Evolutionary conservation across 2,888 invertebrate genomes (phyloP).

Genomic region (Drosophila acutilabella): DNA sequence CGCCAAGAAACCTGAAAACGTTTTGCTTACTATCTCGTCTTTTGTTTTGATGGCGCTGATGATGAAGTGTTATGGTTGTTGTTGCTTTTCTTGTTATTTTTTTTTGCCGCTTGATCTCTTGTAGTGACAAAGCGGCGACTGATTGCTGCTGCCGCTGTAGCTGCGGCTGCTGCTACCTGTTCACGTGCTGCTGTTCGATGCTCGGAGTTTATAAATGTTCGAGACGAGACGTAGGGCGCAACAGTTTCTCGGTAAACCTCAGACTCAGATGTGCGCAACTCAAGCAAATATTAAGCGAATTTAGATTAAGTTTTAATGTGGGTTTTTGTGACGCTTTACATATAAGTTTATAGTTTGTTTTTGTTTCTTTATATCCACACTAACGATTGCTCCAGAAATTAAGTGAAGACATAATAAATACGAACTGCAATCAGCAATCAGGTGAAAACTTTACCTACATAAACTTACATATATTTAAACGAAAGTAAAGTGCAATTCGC

Average conservation of each 20-base stretch:
- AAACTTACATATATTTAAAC: conserved; percentile 1
- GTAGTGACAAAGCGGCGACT: conserved; percentile 38
- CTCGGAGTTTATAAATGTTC: conserved; percentile 76
- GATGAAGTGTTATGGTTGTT: conserved; percentile 53
- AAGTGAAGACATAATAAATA: conserved; percentile 22
- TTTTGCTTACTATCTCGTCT: conserved; percentile 33
- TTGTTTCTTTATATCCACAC: conserved; percentile 1
- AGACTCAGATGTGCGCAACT: conserved; percentile 54
- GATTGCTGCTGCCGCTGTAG: conserved; percentile 15
- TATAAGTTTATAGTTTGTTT: background rate
- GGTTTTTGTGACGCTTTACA: conserved; percentile 32
- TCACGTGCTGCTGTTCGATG: conserved; percentile 65
- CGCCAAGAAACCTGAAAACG: conserved; percentile 51
- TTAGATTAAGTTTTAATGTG: conserved; percentile 52
- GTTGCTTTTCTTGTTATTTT: conserved; percentile 14
- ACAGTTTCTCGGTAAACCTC: conserved; percentile 71
- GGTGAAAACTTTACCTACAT: conserved; percentile 21
- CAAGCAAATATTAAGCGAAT: conserved; percentile 55
- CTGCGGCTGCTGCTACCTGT: conserved; percentile 63
- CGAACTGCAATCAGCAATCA: conserved; percentile 4
- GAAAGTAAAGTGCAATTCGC: conserved; percentile 20
- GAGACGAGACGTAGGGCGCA: conserved; percentile 63
- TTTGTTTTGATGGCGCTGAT: conserved; percentile 57
- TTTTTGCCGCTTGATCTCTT: conserved; percentile 34
- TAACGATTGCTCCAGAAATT: conserved; percentile 29